phyloP scores from a whole-genome alignment of 2,888 invertebrate species.

The Atrina japonica region DNA sequence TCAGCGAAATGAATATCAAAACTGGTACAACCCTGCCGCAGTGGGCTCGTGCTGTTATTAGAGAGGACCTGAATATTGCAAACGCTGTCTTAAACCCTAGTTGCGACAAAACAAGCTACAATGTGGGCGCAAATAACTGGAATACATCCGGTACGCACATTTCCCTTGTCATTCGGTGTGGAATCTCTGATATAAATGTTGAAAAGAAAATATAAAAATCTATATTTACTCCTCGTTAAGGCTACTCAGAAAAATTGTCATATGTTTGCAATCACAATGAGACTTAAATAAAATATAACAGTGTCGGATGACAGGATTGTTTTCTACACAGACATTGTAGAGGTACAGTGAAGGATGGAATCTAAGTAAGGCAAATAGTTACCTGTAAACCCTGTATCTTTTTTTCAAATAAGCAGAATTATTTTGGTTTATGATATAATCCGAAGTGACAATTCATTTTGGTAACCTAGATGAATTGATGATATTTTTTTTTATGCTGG shows the following conservation, averaged over 20 bases:
- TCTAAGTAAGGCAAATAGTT: too few relatives aligned
- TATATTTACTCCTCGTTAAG: neutral
- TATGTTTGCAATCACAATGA: too few relatives aligned
- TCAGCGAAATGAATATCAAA: constrained; percentile 1
- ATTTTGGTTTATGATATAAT: too few relatives aligned
- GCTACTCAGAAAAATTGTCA: neutral
- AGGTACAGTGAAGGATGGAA: too few relatives aligned
- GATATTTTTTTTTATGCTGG: too few relatives aligned
- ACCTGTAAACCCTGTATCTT: too few relatives aligned
- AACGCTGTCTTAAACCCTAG: neutral
- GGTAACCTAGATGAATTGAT: too few relatives aligned
- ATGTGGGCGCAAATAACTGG: constrained; percentile 8
- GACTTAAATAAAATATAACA: too few relatives aligned
- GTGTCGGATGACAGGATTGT: too few relatives aligned
- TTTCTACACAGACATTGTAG: neutral
- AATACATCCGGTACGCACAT: constrained; percentile 1
- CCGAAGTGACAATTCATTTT: too few relatives aligned
- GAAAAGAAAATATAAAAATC: too few relatives aligned
- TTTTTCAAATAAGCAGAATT: too few relatives aligned
- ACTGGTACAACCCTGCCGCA: constrained; percentile 21
- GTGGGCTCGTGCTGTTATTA: constrained; percentile 33
- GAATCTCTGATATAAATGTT: neutral
- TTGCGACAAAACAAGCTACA: neutral
- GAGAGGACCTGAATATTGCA: constrained; percentile 41
- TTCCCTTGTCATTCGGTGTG: neutral